Base-by-base conservation (phyloP, 2,113 vertebrate genomes). In the Psilopsiagon aurifrons region DNA sequence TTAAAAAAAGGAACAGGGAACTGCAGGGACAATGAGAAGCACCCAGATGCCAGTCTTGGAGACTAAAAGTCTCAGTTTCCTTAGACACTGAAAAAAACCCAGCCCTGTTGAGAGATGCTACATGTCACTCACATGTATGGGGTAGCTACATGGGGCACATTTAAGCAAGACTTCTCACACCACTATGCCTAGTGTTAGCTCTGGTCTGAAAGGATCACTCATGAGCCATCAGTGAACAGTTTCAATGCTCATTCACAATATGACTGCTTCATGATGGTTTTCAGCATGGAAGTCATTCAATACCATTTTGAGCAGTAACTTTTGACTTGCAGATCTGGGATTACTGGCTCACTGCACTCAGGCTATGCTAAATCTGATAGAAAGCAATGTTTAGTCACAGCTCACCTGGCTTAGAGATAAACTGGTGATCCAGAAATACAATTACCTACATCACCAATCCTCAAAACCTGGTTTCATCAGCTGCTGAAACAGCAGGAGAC, bases 111-210 rank as follows among this genome's bases (percentile, higher is more conserved):
- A 64, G 27, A 85, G 54, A 62, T 29, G 41, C 44, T 47, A 10
- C n/a, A 37, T 11, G 33, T 67, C 23, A 7, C 28, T 68, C 1
- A 4, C 27, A 23, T 0, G 0, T 11, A 20, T 55, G 8, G 9
- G 4, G 19, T 1, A 47, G 41, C 31, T 37, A 11, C 43, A n/a
- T 1, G 28, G 39, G 35, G 44, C 29, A 59, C 22, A 44, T 29
- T 6, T 62, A 78, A 57, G 37, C 0, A 0, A 76, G 31, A 41
- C 28, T 62, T 46, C 35, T 68, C 29, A 46, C 11, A 43, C 8
- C 22, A 24, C 49, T n/a, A 5, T 41, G 41, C 12, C 74, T 37
- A 35, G 16, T 0, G 2, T 5, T 3, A 27, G 52, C n/a, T 29
- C 37, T 23, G 14, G 7, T 46, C 52, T 2, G 0, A 86, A 70